A percentile compares a stretch with the other conserved stretches of the same genome.
Conservation (phyloP, 2,888 invertebrate genomes). For the Therioaphis trifolii region DNA sequence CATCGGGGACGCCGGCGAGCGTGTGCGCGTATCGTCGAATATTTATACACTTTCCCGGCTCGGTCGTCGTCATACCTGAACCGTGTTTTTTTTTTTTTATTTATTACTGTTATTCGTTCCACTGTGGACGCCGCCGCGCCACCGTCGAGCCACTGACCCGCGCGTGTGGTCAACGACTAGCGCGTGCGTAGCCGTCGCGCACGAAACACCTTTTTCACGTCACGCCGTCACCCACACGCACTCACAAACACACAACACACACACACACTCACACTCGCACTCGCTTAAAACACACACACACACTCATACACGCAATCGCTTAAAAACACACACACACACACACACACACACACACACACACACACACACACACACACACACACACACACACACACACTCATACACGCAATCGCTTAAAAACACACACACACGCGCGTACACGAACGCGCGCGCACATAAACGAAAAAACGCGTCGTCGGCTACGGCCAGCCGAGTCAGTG, state of each 20-base stretch:
- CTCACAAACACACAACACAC: no score
- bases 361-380: no score
- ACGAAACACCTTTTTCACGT: conserved; percentile 65
- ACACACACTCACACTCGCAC: no score
- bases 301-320: background rate
- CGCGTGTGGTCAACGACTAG: conserved; percentile 38
- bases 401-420: no score
- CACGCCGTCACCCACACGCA: conserved; percentile 65
- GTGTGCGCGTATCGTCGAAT: no score
- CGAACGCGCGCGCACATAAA: background rate
- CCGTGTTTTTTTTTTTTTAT: background rate
- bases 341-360: no score
- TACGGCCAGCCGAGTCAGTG: conserved; percentile 68
- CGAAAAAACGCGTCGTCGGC: conserved; percentile 69
- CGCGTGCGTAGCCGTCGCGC: conserved; percentile 66
- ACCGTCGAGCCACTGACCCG: conserved; percentile 49
- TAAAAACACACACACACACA: no score
- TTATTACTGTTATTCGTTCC: background rate
- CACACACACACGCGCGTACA: no score
- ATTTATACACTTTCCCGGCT: no score
- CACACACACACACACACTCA: no score
- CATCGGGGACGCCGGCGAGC: no score
- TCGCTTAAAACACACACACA: no score
- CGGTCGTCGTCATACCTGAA: background rate
- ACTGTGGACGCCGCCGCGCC: background rate